Evolutionary conservation across 2,888 invertebrate species (phyloP).

Genomic region (Leptinotarsa haldemani): DNA sequence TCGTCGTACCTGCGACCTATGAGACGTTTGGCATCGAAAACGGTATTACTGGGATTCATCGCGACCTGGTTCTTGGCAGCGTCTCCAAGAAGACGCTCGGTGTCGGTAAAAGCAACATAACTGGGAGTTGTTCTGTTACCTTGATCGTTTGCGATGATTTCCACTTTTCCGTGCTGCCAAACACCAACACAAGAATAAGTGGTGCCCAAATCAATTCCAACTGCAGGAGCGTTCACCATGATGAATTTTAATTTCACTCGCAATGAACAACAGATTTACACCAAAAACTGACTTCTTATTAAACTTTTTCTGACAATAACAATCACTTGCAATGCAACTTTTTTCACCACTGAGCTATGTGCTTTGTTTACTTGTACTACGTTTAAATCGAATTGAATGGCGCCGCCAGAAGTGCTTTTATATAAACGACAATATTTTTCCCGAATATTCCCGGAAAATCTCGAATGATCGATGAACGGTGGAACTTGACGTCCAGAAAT

Average conservation of each 20-base stretch:
- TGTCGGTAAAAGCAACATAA: constrained; percentile 80
- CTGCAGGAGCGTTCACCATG: constrained; percentile 67
- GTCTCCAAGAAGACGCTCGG: constrained; percentile 76
- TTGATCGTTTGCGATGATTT: constrained; percentile 87
- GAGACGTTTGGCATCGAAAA: constrained; percentile 78
- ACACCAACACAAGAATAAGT: constrained; percentile 89
- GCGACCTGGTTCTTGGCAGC: constrained; percentile 79
- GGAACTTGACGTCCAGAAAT: not conserved
- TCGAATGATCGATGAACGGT: not conserved
- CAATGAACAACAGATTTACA: not conserved
- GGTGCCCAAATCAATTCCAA: constrained; percentile 88
- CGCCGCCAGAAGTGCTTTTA: constrained; percentile 3
- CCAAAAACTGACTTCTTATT: not conserved
- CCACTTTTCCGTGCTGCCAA: constrained; percentile 84
- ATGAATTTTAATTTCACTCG: not conserved
- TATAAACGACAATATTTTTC: not conserved
- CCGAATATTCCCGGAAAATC: not conserved
- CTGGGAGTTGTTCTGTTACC: constrained; percentile 88
- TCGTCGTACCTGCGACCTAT: constrained; percentile 85
- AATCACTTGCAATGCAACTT: not conserved
- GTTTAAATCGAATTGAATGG: not conserved
- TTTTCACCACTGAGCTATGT: not conserved
- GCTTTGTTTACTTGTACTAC: not conserved
- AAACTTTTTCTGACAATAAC: not conserved
- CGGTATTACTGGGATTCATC: constrained; percentile 80